Evolutionary conservation across 1,140 invertebrate genomes (phyloP), one percentile per base, ranked within the genome.

Genomic region (Schlechtendalia chinensis): DNA sequence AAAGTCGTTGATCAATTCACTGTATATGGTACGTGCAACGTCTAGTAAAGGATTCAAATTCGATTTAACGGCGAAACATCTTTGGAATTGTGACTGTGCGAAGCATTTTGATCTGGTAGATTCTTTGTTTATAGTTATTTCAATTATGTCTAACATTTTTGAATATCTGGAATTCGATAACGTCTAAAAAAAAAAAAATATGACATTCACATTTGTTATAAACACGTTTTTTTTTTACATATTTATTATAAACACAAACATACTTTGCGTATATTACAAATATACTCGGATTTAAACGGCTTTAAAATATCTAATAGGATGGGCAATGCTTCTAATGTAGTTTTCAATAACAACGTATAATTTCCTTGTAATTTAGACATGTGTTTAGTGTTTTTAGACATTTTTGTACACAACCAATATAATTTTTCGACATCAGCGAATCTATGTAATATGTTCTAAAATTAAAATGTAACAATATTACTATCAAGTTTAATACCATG

Each of bases 11-110:
- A 94, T 89, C 2, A 93, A 86, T 85, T 95, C 92, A 27, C 90
- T 91, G 85, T 94, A 95, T 0, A 90, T 90, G 85, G 90, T 89
- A 82, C 94, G 86, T n/a, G 92, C 89, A 24, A 95, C 86, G 85
- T 96, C 94, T 75, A 96, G 85, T 56, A 93, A 86, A 3, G 90
- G 90, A 83, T 91, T 93, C 39, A 93, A 87, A 27, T 90, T 89
- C 27, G 89, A 87, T 86, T 92, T 94, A 4, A 97, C 91, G 47
- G 94, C 93, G 86, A 94, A 95, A 84, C 93, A 94, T 81, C 94
- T 89, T 86, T 96, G 93, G 81, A 91, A 88, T 81, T 88, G 89
- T 84, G 90, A 88, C n/a, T 89, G 88, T 1, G 89, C 85, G 74
- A 88, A 89, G 1, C 92, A 93, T 85, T 90, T 90, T n/a, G 91